These are phyloP conservation scores for Ceuthmochares aereus DNA, from an alignment of 2,113 vertebrate species.

Conservation along the genomic window DNA sequence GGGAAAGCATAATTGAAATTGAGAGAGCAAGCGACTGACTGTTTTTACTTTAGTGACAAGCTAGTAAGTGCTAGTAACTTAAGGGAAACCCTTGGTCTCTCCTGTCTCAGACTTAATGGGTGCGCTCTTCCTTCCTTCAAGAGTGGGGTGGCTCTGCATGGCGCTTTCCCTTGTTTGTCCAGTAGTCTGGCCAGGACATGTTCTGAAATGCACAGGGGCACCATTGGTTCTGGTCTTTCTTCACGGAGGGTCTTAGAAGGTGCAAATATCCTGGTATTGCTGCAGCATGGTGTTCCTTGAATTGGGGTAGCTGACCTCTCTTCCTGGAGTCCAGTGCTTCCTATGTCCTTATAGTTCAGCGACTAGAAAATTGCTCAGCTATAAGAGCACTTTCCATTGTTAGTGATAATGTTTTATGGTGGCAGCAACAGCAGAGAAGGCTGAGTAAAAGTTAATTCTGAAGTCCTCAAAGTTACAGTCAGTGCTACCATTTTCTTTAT, in stretches of 20 bases:
- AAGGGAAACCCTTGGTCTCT: rapidly evolving
- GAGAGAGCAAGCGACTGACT: neutral
- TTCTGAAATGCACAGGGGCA: neutral
- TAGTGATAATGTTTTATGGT: neutral
- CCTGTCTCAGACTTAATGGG: neutral
- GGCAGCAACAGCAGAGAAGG: neutral
- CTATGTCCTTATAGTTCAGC: neutral
- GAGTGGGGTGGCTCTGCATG: neutral
- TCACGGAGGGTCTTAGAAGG: neutral
- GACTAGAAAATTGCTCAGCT: neutral
- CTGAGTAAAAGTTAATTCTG: neutral
- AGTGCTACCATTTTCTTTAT: neutral
- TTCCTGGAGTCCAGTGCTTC: neutral
- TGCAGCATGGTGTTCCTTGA: neutral
- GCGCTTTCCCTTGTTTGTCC: neutral
- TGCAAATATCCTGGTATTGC: neutral
- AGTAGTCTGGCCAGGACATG: neutral
- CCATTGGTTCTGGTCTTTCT: neutral
- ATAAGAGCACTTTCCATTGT: neutral
- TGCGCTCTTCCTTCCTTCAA: neutral
- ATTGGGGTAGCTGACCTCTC: neutral
- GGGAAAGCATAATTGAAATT: neutral
- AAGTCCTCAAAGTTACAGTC: neutral
- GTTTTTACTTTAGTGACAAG: neutral
- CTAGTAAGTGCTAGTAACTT: neutral